Evolutionary conservation across 1,140 invertebrate genomes (phyloP), one percentile per base, ranked within the genome.

Genomic region (Venustaconcha ellipsiformis): DNA sequence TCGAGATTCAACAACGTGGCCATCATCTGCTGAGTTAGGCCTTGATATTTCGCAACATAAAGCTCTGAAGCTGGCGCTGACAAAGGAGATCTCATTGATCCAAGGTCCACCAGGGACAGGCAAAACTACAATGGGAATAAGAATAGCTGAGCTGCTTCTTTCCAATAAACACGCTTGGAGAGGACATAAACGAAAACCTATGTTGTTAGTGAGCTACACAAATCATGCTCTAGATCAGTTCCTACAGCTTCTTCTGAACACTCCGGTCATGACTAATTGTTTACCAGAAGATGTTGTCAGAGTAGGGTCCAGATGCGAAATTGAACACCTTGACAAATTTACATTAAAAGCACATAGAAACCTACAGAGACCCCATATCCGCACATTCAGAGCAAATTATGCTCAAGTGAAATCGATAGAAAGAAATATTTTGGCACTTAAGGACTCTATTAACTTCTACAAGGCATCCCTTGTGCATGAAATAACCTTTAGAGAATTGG

Each of bases 141-240:
- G 88, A 72, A 82, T 90, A 11, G 79, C 89, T 6, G 71, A 88
- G 62, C 67, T 80, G 62, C 74, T 90, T 14, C 75, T 90, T 13
- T 67, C 82, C 20, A 90, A 90, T 80, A 30, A 66, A 48, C 55
- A 79, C 14, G 58, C 83, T 14, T 88, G 86, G 87, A 58, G 59
- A n/a, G 72, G 64, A 17, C 96, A 71, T 48, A 48, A 48, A 48
- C 37, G 37, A 48, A 11, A 48, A 6, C 37, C 37, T 48, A 48
- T 48, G 37, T 87, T 96, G 4, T 90, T 97, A 13, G 92, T 96
- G n/a, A 95, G 95, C 84, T 95, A 93, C 80, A 96, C 95, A 0
- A 97, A 96, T 86, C 95, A 96, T 88, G 95, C 95, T 1, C 85
- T 97, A 11, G 95, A 97, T 90, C 95, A 96, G 84, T 96, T 97